phyloP scores from a whole-genome alignment of 2,888 invertebrate species.

The Cephus pygmeus region DNA sequence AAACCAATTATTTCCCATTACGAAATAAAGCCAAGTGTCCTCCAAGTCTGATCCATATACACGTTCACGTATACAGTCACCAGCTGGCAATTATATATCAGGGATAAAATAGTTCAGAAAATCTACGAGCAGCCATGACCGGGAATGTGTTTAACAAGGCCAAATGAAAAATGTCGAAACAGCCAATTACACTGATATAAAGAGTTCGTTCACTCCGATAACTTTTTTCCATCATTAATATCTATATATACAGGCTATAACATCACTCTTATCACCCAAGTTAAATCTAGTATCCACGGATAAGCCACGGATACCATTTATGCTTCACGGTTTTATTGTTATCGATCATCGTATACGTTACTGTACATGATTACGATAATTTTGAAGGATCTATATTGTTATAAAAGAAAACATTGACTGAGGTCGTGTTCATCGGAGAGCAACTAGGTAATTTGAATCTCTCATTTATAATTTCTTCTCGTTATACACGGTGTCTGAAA shows the following conservation, averaged over 20 bases:
- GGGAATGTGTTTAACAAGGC: neutral
- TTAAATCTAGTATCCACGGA: neutral
- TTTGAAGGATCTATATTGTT: neutral
- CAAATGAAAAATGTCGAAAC: neutral
- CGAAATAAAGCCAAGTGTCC: too few species aligned
- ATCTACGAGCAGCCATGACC: neutral
- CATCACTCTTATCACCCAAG: neutral
- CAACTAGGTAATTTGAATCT: constrained; percentile 35
- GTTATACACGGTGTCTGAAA: neutral
- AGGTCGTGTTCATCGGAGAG: constrained; percentile 33
- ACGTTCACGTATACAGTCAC: neutral
- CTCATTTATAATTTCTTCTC: constrained; percentile 33
- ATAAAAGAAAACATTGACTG: constrained; percentile 35
- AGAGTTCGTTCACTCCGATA: neutral
- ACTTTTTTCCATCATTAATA: neutral
- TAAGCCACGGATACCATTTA: neutral
- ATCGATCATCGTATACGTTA: neutral
- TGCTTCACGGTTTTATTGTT: neutral
- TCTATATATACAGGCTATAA: neutral
- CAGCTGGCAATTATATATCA: neutral
- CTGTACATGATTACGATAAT: neutral
- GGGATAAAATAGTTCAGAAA: neutral
- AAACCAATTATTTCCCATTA: too few species aligned
- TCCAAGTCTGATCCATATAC: neutral
- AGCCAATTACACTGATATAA: neutral